Base-by-base conservation (phyloP, 1,140 invertebrate species). In the Nautilus pompilius region DNA sequence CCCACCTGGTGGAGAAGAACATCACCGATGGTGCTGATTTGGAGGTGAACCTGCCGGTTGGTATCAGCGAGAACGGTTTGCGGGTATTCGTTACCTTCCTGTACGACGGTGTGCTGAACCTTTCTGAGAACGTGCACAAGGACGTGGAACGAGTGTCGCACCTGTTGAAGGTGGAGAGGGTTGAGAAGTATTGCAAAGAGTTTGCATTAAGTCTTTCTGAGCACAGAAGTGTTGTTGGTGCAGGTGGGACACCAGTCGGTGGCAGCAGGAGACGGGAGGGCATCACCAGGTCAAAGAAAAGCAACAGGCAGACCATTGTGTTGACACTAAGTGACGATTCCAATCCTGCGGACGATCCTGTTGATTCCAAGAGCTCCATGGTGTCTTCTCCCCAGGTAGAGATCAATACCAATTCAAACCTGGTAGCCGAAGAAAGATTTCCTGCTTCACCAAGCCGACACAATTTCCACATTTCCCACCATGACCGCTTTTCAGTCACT, bases 1-100 rank as follows among this genome's bases (percentile, higher is more conserved):
- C 49, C 17, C 49, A 53, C 20, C 29, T 53, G 49, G 29, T 53
- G 49, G 49, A 53, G 26, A 53, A 41, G 29, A 53, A 53, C 17
- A 53, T 53, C 15, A 53, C 49, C 5, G 49, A 53, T 53, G 49
- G 49, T 6, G 49, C 49, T 24, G 49, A 53, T 17, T 24, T 53
- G 49, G 49, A 53, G 26, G 49, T 53, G 5, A 53, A 53, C 26
- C 49, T 53, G 26, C 49, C 49, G 5, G 5, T 28, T 28, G 49
- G 49, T 17, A 53, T 53, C 15, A 53, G 49, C 2, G 49, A 53
- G 29, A 28, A 53, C 6, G 49, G 49, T 15, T 28, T 53, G 49
- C 26, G 29, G 26, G 29, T 53, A 0, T 53, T 53, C 29, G 49
- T 53, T 28, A 53, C 24, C 20, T 53, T 53, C 29, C 49, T 53